Percentiles rank a stretch among this genome's conserved stretches.
These are phyloP conservation scores for Thalassophryne amazonica DNA, from an alignment of 2,797 vertebrate species.

Conservation along the genomic window DNA sequence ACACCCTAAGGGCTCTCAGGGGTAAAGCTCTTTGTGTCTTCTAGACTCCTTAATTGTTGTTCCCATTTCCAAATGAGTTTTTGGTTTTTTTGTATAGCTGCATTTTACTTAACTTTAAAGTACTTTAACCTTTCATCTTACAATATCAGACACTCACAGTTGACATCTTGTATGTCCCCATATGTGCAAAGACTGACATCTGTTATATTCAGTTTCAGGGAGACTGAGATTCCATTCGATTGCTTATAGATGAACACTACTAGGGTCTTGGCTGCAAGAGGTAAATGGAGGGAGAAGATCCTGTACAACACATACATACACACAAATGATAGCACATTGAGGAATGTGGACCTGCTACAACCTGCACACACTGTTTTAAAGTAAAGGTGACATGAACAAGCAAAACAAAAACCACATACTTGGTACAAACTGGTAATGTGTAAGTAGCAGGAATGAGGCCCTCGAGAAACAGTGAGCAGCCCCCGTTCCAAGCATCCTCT, in stretches of 20 bases:
- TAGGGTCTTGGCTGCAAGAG: slow-evolving; percentile 71
- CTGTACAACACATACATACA: slow-evolving; percentile 57
- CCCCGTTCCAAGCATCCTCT: slow-evolving; percentile 86
- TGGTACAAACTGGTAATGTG: slow-evolving; percentile 59
- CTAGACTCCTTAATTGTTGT: too few species aligned
- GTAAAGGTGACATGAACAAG: neutral
- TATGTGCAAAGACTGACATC: slow-evolving; percentile 48
- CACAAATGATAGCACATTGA: too few species aligned
- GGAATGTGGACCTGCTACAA: too few species aligned
- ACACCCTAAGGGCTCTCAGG: too few species aligned
- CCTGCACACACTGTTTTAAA: too few species aligned
- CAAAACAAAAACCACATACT: slow-evolving; percentile 65
- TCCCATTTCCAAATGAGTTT: too few species aligned
- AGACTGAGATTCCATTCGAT: slow-evolving; percentile 52
- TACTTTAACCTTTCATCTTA: too few species aligned
- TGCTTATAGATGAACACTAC: slow-evolving; percentile 83
- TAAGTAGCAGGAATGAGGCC: slow-evolving; percentile 74
- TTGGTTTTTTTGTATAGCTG: too few species aligned
- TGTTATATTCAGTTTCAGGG: slow-evolving; percentile 80
- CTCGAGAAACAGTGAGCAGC: slow-evolving; percentile 84
- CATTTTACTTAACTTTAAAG: too few species aligned
- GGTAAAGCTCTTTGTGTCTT: too few species aligned
- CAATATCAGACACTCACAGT: slow-evolving; percentile 72
- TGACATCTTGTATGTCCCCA: slow-evolving; percentile 32
- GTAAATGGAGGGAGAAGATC: slow-evolving; percentile 86